Base-by-base conservation (phyloP, 2,797 vertebrate species). In the Galagoides demidoff region DNA sequence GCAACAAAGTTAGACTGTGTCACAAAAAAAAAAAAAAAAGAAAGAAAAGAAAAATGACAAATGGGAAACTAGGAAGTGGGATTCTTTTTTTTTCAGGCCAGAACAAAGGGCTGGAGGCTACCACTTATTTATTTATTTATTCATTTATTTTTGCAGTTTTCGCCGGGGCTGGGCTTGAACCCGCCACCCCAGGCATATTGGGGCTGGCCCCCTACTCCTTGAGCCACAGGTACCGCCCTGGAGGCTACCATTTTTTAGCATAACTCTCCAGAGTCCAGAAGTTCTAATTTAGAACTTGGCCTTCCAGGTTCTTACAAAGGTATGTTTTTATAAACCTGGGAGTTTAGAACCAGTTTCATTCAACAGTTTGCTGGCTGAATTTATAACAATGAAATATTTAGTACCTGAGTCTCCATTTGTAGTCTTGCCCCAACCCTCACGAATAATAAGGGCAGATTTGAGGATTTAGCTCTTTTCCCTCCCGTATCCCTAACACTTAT, bases 201-300 rank as follows among this genome's bases (percentile, higher is more conserved):
- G n/a, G n/a, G n/a, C n/a, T n/a, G n/a, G n/a, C n/a, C n/a, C n/a
- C n/a, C n/a, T n/a, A n/a, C n/a, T n/a, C n/a, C n/a, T n/a, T n/a
- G n/a, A n/a, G n/a, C n/a, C n/a, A n/a, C n/a, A n/a, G n/a, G n/a
- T n/a, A n/a, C n/a, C n/a, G n/a, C n/a, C n/a, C n/a, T n/a, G n/a
- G n/a, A n/a, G n/a, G n/a, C n/a, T n/a, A n/a, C n/a, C n/a, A n/a
- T n/a, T 92, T 92, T 71, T n/a, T 83, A 68, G 29, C 27, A 10
- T 25, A 73, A 83, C 49, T 95, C 91, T 86, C 43, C 68, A 78
- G 71, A 90, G 55, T 86, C 31, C 78, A 39, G 78, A 86, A 78
- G 73, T 88, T 94, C 74, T 86, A 74, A 97, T 89, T 95, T 94
- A 94, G 92, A 96, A 95, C 70, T 57, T 84, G 59, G 29, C 25